Evolutionary conservation across 2,113 vertebrate species (phyloP).

Genomic region (Oncorhynchus masou): DNA sequence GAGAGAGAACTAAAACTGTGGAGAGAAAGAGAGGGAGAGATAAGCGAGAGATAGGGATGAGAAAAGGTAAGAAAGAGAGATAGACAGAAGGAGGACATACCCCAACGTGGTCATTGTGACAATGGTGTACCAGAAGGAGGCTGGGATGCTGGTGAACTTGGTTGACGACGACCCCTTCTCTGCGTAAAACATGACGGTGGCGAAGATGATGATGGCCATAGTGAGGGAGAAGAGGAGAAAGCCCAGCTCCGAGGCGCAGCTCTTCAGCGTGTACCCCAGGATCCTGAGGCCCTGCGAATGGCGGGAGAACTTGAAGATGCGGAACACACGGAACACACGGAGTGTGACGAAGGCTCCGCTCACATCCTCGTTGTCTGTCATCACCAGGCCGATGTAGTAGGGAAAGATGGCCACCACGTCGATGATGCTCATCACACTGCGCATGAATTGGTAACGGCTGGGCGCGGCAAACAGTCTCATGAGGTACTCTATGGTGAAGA

Average conservation of each 20-base stretch:
- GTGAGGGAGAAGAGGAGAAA: constrained; percentile 99
- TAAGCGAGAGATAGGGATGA: background rate
- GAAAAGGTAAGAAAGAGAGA: background rate
- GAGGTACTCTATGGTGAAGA: constrained; percentile 97
- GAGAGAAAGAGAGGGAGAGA: background rate
- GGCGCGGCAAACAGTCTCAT: constrained; percentile 91
- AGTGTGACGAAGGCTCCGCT: constrained; percentile 95
- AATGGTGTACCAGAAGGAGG: constrained; percentile 99
- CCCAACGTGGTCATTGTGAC: constrained; percentile 98
- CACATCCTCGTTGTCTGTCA: constrained; percentile 97
- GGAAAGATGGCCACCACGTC: constrained; percentile 98
- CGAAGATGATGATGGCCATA: constrained; percentile 99
- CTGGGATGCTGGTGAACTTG: constrained; percentile 99
- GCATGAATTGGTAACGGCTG: constrained; percentile 93
- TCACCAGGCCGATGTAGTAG: constrained; percentile 96
- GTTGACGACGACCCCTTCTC: constrained; percentile 96
- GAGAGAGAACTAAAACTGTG: no score
- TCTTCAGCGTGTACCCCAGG: constrained; percentile 97
- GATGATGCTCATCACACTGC: constrained; percentile 98
- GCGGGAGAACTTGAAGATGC: constrained; percentile 98
- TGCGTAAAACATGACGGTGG: constrained; percentile 98
- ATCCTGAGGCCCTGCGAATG: constrained; percentile 96
- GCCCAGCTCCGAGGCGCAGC: constrained; percentile 94
- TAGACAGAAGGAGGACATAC: constrained; percentile 71
- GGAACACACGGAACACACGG: constrained; percentile 93